These are phyloP conservation scores for Botia almorhae DNA, from an alignment of 2,797 vertebrate genomes.

Conservation along the genomic window DNA sequence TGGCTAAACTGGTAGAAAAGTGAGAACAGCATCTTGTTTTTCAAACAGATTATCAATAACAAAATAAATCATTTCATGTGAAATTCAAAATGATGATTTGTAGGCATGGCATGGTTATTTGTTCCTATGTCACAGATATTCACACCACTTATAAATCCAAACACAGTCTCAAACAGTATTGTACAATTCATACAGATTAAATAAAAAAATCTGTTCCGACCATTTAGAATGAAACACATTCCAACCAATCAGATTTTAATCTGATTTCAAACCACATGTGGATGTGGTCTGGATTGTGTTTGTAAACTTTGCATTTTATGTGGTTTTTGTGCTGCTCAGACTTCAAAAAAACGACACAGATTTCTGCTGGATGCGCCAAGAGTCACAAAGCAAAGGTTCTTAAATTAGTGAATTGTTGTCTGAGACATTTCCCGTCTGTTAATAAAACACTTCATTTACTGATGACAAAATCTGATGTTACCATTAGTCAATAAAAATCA, in stretches of 20 bases:
- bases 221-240: neutral
- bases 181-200: neutral
- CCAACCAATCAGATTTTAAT: constrained; percentile 6
- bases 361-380: neutral
- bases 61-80: neutral
- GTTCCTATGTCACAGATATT: too few relatives aligned
- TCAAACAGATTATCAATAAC: neutral
- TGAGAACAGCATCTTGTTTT: neutral
- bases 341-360: neutral
- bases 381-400: neutral
- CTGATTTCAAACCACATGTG: neutral
- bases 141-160: neutral
- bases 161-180: neutral
- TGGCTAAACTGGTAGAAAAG: neutral
- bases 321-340: neutral
- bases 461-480: too few relatives aligned
- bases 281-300: constrained; percentile 7
- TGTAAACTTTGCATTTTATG: neutral
- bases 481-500: too few relatives aligned
- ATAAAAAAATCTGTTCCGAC: too few relatives aligned
- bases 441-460: too few relatives aligned
- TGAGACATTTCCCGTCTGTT: too few relatives aligned
- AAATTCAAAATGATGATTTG: neutral
- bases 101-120: neutral
- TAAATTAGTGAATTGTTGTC: too few relatives aligned